A percentile compares a stretch with the other conserved stretches of the same genome.
These are phyloP conservation scores for Anhinga anhinga DNA, from an alignment of 2,113 vertebrate species.

Conservation along the genomic window DNA sequence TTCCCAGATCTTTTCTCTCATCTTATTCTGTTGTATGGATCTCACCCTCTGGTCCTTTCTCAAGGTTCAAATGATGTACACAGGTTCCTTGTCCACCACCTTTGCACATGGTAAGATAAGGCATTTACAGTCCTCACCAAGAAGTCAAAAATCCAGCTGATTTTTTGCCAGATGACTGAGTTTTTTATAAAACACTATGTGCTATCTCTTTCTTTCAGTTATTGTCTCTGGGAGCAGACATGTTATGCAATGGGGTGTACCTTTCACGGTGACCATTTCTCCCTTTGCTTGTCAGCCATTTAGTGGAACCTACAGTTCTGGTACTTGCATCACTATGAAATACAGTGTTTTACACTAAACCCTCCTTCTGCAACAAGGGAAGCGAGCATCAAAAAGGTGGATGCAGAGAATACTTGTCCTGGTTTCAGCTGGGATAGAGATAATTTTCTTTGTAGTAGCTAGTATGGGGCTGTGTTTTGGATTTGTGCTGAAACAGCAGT, in stretches of 20 bases:
- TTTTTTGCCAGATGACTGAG: not conserved
- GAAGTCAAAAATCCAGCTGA: not conserved
- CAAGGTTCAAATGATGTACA: not conserved
- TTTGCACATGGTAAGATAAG: not conserved
- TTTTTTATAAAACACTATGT: not conserved
- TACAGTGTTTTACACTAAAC: not conserved
- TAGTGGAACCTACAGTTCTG: not conserved
- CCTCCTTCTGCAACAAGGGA: not conserved
- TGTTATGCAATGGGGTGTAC: accelerated
- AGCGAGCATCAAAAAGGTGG: accelerated
- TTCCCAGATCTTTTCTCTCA: not conserved
- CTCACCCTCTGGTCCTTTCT: not conserved
- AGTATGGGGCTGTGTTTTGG: too few relatives aligned
- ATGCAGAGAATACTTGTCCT: not conserved
- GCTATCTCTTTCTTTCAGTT: not conserved
- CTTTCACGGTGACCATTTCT: not conserved
- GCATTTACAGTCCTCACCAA: not conserved
- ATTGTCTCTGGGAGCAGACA: not conserved
- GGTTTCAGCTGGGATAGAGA: too few relatives aligned
- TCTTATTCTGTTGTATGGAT: not conserved
- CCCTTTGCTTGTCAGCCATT: not conserved
- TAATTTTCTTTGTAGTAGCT: too few relatives aligned
- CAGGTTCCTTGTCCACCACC: not conserved
- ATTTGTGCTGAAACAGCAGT: too few relatives aligned
- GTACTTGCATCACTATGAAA: not conserved